These are phyloP conservation scores for Gymnoscopelus microlampas DNA, from an alignment of 2,797 vertebrate genomes.

Conservation along the genomic window DNA sequence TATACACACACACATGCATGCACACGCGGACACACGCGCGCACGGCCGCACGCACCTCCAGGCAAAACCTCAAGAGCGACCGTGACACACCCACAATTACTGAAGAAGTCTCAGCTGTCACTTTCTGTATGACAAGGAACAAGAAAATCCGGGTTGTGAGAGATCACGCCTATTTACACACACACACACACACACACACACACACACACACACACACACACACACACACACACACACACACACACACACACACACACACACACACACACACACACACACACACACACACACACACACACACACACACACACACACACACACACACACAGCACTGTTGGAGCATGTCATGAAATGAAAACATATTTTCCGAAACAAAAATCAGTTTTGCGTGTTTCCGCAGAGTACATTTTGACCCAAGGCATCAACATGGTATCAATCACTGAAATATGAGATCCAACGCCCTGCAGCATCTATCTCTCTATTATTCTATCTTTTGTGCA, in stretches of 20 bases:
- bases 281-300: not conserved
- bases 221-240: conserved; percentile 1
- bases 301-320: no score
- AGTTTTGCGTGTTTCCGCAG: no score
- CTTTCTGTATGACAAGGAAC: conserved; percentile 48
- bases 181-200: not conserved
- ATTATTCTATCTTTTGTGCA: no score
- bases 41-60: conserved; percentile 12
- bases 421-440: no score
- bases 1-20: not conserved
- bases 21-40: not conserved
- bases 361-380: not conserved
- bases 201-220: not conserved
- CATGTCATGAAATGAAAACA: not conserved
- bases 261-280: conserved; percentile 1
- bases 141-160: conserved; percentile 69
- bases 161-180: conserved; percentile 59
- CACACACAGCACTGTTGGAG: conserved; percentile 3
- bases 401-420: no score
- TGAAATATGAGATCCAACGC: no score
- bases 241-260: not conserved
- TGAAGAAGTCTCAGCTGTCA: conserved; percentile 35
- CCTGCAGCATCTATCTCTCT: no score
- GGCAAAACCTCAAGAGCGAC: conserved; percentile 26
- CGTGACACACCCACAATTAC: conserved; percentile 16